Evolutionary conservation across 2,113 vertebrate genomes (phyloP), one percentile per base, ranked within the genome.

Genomic region (Rhinolophus sinicus): DNA sequence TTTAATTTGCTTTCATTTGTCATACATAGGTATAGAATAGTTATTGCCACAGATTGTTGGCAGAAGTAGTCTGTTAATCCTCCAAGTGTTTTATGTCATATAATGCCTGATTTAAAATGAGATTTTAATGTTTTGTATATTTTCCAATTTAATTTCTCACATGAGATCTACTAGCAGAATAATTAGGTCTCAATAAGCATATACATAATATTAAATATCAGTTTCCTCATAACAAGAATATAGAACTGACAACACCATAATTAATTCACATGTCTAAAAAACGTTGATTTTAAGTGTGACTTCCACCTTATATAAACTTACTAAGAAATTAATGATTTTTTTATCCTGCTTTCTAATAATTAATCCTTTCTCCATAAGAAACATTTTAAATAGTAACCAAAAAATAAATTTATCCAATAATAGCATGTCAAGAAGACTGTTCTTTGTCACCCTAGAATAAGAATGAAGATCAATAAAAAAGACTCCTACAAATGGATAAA

Each of bases 61-160:
- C 24, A 58, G 72, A 95, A 94, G 47, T 28, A 50, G 24, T 76
- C 5, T 92, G 52, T 85, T 35, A 88, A 47, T 40, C 26, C 64
- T 65, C 22, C 3, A 84, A 56, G 35, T 65, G 28, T 58, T 88
- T 80, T 93, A 56, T 82, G 67, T 60, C 72, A 52, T 16, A 56
- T 72, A 85, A 88, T 24, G 65, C 16, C 62, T 72, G 52, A 70
- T 65, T 86, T 93, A 65, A 92, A 92, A 81, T 83, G 50, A 6
- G 6, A 88, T 60, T 75, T 90, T 76, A 65, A 40, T 67, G 35
- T 84, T 83, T 88, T 85, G 40, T 81, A 0, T 88, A 65, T 92
- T 81, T 93, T 84, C 33, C 70, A 94, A 65, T 85, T 90, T 80
- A 96, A 65, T 93, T 90, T 94, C 38, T 88, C 67, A 88, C 15